Conservation (phyloP, 2,113 vertebrate species). For the Burhinus oedicnemus region DNA sequence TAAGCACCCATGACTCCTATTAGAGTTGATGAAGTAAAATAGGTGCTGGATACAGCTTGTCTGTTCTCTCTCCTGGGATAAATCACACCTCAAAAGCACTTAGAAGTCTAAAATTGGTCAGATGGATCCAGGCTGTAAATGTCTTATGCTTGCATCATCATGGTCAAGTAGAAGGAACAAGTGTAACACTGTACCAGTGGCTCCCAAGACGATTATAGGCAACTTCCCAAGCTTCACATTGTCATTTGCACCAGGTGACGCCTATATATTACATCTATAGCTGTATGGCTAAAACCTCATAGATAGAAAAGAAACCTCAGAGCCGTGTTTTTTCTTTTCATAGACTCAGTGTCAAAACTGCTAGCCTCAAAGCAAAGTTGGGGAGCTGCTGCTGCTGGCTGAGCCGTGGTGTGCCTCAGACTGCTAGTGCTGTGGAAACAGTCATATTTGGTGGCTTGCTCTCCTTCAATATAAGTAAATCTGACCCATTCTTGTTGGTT, state of each 20-base stretch:
- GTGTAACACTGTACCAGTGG: background rate
- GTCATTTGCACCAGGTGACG: background rate
- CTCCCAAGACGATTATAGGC: background rate
- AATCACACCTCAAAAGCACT: background rate
- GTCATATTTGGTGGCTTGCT: background rate
- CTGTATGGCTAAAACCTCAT: background rate
- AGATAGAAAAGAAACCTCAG: background rate
- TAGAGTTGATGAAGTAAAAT: background rate
- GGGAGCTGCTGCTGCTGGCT: background rate
- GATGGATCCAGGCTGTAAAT: background rate
- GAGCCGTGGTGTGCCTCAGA: fast-evolving
- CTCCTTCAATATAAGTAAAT: background rate
- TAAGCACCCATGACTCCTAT: background rate
- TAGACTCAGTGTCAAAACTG: background rate
- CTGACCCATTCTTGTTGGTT: background rate
- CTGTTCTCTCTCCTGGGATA: background rate
- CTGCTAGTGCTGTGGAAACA: background rate
- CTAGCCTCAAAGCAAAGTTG: background rate
- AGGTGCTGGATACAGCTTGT: background rate
- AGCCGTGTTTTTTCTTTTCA: background rate
- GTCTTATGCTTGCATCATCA: background rate
- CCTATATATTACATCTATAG: background rate
- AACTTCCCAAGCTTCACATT: background rate
- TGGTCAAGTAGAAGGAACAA: background rate
- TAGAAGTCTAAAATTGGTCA: background rate